Evolutionary conservation across 2,113 vertebrate genomes (phyloP).

Genomic region (Anseranas semipalmata): DNA sequence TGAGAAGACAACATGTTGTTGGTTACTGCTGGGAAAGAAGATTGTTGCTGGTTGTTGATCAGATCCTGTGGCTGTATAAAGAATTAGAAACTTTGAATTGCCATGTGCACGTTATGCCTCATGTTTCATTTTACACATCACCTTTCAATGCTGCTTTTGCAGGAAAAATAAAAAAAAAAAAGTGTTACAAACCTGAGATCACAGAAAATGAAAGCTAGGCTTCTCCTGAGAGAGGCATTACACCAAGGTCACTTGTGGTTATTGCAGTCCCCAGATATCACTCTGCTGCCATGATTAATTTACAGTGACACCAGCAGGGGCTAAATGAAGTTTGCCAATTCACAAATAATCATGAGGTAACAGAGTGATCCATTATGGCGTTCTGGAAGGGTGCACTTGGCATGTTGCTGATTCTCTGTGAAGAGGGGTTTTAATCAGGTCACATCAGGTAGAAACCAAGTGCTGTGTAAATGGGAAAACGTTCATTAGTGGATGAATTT

Average conservation of each 20-base stretch:
- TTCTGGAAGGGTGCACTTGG: slow-evolving; percentile 46
- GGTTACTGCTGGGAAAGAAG: background rate
- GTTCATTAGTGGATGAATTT: background rate
- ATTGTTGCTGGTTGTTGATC: background rate
- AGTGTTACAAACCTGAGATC: background rate
- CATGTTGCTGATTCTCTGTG: background rate
- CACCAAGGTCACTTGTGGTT: slow-evolving; percentile 55
- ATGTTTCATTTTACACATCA: background rate
- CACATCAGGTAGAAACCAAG: background rate
- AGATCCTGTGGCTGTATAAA: background rate
- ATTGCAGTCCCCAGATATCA: slow-evolving; percentile 39
- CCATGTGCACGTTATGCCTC: background rate
- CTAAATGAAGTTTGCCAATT: slow-evolving; percentile 37
- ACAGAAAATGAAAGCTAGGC: slow-evolving; percentile 12
- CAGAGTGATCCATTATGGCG: slow-evolving; percentile 29
- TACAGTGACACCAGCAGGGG: background rate
- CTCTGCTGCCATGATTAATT: slow-evolving; percentile 59
- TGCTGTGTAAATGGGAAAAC: background rate
- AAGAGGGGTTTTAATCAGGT: slow-evolving; percentile 19
- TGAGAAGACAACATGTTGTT: background rate
- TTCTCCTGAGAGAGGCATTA: slow-evolving; percentile 30
- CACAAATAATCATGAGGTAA: background rate
- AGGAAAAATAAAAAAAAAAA: background rate
- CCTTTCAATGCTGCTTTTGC: background rate
- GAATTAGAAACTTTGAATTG: background rate